These are phyloP conservation scores for Solea senegalensis DNA, from an alignment of 2,113 vertebrate genomes.

Conservation along the genomic window DNA sequence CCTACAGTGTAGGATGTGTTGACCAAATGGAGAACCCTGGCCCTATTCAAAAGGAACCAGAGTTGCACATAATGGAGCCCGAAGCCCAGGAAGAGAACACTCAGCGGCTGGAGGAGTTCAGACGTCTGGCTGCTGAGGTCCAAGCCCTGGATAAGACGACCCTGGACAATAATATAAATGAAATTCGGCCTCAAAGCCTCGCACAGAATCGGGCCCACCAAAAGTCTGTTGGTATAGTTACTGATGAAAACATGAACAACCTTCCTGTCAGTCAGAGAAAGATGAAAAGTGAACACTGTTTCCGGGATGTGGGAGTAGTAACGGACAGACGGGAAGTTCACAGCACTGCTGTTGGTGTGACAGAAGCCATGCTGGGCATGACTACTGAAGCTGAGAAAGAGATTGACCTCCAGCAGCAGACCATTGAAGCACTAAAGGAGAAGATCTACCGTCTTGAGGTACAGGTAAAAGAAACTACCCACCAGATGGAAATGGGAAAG, in stretches of 20 bases:
- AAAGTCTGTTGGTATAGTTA: conserved; percentile 86
- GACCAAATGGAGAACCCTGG: conserved; percentile 87
- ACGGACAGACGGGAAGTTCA: conserved; percentile 77
- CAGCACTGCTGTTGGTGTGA: conserved; percentile 84
- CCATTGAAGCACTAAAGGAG: conserved; percentile 92
- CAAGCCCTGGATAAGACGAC: conserved; percentile 92
- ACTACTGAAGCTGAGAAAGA: conserved; percentile 88
- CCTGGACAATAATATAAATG: conserved; percentile 77
- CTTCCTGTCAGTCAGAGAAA: conserved; percentile 73
- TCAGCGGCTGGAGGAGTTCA: conserved; percentile 89
- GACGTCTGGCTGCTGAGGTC: conserved; percentile 92
- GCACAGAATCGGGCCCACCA: conserved; percentile 58
- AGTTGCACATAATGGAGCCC: conserved; percentile 90
- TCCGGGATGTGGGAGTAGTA: conserved; percentile 80
- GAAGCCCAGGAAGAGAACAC: conserved; percentile 85
- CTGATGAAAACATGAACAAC: conserved; percentile 87
- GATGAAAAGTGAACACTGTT: conserved; percentile 7
- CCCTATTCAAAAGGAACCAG: conserved; percentile 80
- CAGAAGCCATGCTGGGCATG: conserved; percentile 92
- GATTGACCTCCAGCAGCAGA: conserved; percentile 94
- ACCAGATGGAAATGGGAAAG: conserved; percentile 95
- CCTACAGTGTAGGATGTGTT: conserved; percentile 92
- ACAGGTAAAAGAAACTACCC: conserved; percentile 92
- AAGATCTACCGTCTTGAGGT: conserved; percentile 94
- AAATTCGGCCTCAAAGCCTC: conserved; percentile 41